A percentile compares a stretch with the other conserved stretches of the same genome.
Conservation (phyloP, 2,888 invertebrate species). For the Ommatoiulus sabulosus region DNA sequence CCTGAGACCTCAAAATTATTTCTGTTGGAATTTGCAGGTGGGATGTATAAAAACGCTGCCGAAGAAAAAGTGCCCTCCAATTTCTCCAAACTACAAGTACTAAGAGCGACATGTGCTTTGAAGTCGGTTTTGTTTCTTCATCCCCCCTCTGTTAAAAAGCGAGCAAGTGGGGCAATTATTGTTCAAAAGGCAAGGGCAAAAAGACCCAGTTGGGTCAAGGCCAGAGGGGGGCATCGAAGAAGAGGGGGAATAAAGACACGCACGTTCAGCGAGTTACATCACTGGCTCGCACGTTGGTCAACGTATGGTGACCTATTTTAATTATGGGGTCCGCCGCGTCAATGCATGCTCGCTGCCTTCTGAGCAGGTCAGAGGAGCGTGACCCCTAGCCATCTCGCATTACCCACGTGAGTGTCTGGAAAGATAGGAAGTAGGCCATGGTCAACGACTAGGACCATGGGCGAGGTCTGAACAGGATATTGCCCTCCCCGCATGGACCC, state of each 20-base stretch:
- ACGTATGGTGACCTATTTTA: background rate
- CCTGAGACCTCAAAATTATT: too few species aligned
- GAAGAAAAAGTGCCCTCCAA: background rate
- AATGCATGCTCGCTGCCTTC: background rate
- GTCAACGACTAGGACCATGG: background rate
- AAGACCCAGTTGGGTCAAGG: background rate
- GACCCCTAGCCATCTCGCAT: background rate
- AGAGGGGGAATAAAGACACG: background rate
- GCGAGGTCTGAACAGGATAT: background rate
- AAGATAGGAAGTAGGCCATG: slow-evolving; percentile 42
- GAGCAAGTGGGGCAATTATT: slow-evolving; percentile 44
- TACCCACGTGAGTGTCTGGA: slow-evolving; percentile 29
- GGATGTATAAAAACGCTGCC: too few species aligned
- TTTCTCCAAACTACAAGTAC: too few species aligned
- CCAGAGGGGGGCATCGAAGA: slow-evolving; percentile 18
- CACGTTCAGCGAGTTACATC: background rate
- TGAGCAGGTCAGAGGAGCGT: background rate
- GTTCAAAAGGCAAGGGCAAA: slow-evolving; percentile 6
- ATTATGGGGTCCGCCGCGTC: background rate
- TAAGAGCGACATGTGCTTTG: background rate
- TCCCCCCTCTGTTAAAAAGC: slow-evolving; percentile 23
- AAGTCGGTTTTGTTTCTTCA: slow-evolving; percentile 5
- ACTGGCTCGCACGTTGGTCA: background rate
- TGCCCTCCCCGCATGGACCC: background rate
- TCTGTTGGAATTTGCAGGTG: too few species aligned